Percentiles rank a stretch among this genome's conserved stretches.
Evolutionary conservation across 37 sponge, comb jelly and placozoan species (phyloP).

Genomic region (Diacarnus erythraeanus): DNA sequence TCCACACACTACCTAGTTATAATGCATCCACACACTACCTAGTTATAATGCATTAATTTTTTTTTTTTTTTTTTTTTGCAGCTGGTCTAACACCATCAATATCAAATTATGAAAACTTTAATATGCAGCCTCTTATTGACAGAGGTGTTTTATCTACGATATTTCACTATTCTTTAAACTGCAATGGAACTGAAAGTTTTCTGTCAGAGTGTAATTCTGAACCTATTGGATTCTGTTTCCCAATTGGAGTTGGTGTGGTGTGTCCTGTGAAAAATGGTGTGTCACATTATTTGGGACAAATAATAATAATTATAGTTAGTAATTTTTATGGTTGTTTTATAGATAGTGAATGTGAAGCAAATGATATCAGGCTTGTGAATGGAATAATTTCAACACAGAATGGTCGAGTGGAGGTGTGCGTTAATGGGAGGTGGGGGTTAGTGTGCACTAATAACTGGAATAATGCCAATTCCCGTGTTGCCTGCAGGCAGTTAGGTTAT

Average conservation of each 20-base stretch:
- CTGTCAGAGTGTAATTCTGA: not conserved
- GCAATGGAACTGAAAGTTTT: not conserved
- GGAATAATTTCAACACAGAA: not conserved
- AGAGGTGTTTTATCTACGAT: not conserved
- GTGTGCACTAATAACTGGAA: not conserved
- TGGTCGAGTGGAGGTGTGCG: conserved; percentile 21
- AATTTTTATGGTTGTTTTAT: not conserved
- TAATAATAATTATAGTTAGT: not conserved
- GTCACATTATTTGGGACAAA: not conserved
- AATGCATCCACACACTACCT: too few relatives aligned
- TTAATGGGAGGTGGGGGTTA: not conserved
- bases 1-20: too few relatives aligned
- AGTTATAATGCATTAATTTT: too few relatives aligned
- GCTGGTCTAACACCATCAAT: not conserved
- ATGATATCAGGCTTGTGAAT: not conserved
- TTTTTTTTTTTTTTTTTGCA: too few relatives aligned
- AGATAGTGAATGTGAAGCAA: conserved; percentile 1
- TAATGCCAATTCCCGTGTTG: not conserved
- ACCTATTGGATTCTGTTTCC: not conserved
- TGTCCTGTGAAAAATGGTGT: too few relatives aligned
- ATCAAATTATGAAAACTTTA: not conserved
- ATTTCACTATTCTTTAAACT: not conserved
- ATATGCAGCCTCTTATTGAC: not conserved
- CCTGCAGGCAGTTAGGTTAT: conserved; percentile 12
- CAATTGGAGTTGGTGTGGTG: not conserved